Conservation (phyloP, 2,113 vertebrate species). For the Camelus dromedarius region DNA sequence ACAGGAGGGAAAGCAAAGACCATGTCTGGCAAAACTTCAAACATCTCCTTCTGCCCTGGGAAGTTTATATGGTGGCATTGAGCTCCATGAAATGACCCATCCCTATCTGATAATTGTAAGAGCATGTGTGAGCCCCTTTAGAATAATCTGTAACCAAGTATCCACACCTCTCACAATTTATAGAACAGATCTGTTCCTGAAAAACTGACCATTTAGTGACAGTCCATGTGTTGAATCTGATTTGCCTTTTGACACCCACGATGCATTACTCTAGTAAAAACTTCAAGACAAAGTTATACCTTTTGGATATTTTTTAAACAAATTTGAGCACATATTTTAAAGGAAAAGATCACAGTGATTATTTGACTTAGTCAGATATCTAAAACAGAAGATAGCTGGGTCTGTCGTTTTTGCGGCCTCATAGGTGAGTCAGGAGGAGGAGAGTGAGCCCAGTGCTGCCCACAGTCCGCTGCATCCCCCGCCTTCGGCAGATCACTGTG, state of each 20-base stretch:
- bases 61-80: neutral
- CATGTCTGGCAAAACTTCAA: neutral
- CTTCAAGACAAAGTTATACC: neutral
- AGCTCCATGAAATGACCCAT: neutral
- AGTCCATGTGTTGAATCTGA: neutral
- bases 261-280: neutral
- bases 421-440: neutral
- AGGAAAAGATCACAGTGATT: neutral
- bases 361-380: slow-evolving; percentile 7
- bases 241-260: neutral
- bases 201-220: neutral
- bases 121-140: neutral
- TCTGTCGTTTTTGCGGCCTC: neutral
- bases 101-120: neutral
- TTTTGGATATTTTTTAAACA: neutral
- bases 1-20: neutral
- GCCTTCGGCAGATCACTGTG: neutral
- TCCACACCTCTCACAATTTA: neutral
- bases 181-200: slow-evolving; percentile 1
- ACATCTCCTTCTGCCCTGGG: neutral
- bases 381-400: neutral
- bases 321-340: slow-evolving; percentile 17
- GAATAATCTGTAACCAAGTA: neutral
- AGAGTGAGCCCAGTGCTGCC: neutral
- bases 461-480: neutral